A percentile compares a stretch with the other conserved stretches of the same genome.
Conservation (phyloP, 1,140 invertebrate genomes). For the Apis laboriosa region DNA sequence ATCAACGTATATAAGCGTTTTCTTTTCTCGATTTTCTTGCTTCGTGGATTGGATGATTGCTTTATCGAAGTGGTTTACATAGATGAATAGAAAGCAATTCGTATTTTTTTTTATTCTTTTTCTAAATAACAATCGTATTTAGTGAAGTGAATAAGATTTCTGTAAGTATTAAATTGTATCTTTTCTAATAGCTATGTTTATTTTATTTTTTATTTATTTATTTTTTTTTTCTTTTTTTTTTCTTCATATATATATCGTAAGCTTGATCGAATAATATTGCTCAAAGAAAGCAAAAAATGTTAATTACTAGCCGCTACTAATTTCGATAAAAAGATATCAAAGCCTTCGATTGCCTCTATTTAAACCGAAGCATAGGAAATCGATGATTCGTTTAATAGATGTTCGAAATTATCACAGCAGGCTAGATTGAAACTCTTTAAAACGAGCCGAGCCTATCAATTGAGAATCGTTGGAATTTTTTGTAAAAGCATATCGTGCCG, state of each 20-base stretch:
- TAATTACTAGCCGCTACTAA: neutral
- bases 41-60: neutral
- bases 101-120: neutral
- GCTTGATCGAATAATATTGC: no score
- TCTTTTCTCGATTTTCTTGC: neutral
- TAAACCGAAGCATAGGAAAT: neutral
- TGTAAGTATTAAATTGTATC: neutral
- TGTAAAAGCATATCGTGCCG: constrained; percentile 1
- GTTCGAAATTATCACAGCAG: neutral
- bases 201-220: no score
- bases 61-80: neutral
- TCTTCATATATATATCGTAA: neutral
- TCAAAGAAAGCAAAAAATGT: no score
- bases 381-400: constrained; percentile 10
- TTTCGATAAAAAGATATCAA: neutral
- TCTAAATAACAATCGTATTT: neutral
- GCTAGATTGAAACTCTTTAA: neutral
- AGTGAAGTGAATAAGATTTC: neutral
- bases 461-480: neutral
- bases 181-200: neutral
- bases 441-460: neutral
- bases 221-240: neutral
- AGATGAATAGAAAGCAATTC: neutral
- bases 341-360: neutral
- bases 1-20: neutral